Percentiles rank a stretch among this genome's conserved stretches.
Evolutionary conservation across 2,113 vertebrate species (phyloP).

Genomic region (Psammodynastes pulverulentus): DNA sequence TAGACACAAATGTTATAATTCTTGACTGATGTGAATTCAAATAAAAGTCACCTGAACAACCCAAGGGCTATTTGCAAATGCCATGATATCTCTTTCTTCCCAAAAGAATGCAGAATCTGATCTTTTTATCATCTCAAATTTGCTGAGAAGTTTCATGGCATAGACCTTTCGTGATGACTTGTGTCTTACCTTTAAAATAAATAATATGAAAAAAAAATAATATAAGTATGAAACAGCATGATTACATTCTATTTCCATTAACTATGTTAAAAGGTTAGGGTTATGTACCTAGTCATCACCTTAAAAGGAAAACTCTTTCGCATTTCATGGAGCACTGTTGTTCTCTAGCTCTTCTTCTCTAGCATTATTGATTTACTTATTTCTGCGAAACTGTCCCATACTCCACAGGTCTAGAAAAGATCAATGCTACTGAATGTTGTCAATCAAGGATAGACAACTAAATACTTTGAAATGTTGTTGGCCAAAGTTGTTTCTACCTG

Average conservation of each 20-base stretch:
- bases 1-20: not conserved
- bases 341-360: not conserved
- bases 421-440: not conserved
- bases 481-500: not conserved
- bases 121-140: constrained; percentile 99
- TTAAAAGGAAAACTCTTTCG: not conserved
- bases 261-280: not conserved
- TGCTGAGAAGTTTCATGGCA: constrained; percentile 98
- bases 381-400: not conserved
- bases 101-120: constrained; percentile 99
- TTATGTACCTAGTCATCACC: not conserved
- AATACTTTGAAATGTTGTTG: not conserved
- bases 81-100: constrained; percentile 99
- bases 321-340: not conserved
- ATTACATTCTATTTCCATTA: not conserved
- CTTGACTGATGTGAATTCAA: not conserved
- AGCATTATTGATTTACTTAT: not conserved
- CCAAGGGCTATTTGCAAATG: constrained; percentile 96
- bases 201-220: not conserved
- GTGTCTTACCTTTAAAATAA: constrained; percentile 86
- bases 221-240: constrained; percentile 4
- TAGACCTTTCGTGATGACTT: constrained; percentile 93
- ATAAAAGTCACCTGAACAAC: constrained; percentile 87
- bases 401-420: not conserved
- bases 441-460: not conserved